These are phyloP conservation scores for Epiblema foenella DNA, from an alignment of 2,888 invertebrate species.

Conservation along the genomic window DNA sequence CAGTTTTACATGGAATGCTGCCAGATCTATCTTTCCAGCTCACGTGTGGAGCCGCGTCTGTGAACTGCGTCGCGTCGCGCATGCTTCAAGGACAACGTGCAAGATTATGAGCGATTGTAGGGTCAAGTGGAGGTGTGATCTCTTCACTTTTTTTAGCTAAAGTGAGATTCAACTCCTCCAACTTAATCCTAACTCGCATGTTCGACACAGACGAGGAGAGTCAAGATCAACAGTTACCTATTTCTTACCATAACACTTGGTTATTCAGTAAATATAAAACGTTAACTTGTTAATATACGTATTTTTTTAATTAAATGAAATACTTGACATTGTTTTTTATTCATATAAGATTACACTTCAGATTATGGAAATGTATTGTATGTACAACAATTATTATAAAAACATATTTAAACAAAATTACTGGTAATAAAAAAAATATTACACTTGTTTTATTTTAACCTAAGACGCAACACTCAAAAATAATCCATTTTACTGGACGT, in stretches of 20 bases:
- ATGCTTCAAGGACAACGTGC: not conserved
- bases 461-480: constrained; percentile 5
- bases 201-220: constrained; percentile 54
- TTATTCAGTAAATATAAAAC: too few species aligned
- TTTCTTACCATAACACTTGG: not conserved
- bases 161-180: constrained; percentile 87
- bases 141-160: constrained; percentile 84
- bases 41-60: constrained; percentile 73
- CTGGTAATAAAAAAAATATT: not conserved
- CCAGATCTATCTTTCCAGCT: constrained; percentile 87
- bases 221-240: constrained; percentile 6
- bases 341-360: too few species aligned
- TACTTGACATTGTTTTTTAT: too few species aligned
- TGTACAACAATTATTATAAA: too few species aligned
- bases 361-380: too few species aligned
- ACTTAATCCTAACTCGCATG: constrained; percentile 81
- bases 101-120: constrained; percentile 62
- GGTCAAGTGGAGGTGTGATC: constrained; percentile 86
- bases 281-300: not conserved
- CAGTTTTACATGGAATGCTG: constrained; percentile 77
- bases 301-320: too few species aligned
- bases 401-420: too few species aligned
- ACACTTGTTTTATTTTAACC: constrained; percentile 30
- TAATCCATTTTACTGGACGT: constrained; percentile 18
- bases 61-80: constrained; percentile 1